These are phyloP conservation scores for Ochlodes sylvanus DNA, from an alignment of 2,888 invertebrate genomes.

Conservation along the genomic window DNA sequence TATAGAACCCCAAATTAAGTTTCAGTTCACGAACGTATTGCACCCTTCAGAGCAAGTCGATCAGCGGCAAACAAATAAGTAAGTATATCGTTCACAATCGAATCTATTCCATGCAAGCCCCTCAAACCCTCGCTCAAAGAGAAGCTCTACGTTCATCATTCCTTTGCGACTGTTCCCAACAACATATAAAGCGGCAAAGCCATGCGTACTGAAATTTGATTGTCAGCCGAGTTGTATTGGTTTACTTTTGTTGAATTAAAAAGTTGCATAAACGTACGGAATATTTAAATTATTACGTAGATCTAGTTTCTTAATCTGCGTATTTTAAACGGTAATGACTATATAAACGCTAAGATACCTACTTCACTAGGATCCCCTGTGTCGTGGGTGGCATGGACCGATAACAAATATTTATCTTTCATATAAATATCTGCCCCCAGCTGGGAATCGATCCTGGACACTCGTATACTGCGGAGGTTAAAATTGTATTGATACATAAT, in stretches of 20 bases:
- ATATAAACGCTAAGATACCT: no score
- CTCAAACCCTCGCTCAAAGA: slow-evolving; percentile 71
- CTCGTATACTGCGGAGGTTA: no score
- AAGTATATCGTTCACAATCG: slow-evolving; percentile 72
- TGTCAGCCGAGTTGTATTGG: background rate
- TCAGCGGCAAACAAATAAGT: slow-evolving; percentile 78
- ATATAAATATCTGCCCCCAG: no score
- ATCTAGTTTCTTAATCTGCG: no score
- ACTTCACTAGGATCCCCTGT: no score
- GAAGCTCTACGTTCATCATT: slow-evolving; percentile 60
- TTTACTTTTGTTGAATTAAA: background rate
- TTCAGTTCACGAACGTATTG: slow-evolving; percentile 44
- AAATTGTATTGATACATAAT: no score
- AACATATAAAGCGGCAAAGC: slow-evolving; percentile 13
- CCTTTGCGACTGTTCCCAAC: slow-evolving; percentile 58
- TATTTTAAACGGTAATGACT: no score
- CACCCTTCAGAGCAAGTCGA: slow-evolving; percentile 58
- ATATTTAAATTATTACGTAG: no score
- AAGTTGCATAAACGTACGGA: no score
- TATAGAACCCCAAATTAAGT: slow-evolving; percentile 47
- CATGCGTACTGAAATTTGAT: slow-evolving; percentile 22
- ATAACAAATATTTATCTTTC: no score
- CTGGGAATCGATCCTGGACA: no score
- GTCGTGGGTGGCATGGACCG: no score
- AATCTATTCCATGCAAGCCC: slow-evolving; percentile 69